Evolutionary conservation across 2,797 vertebrate genomes (phyloP).

Genomic region (Argyrosomus regius): DNA sequence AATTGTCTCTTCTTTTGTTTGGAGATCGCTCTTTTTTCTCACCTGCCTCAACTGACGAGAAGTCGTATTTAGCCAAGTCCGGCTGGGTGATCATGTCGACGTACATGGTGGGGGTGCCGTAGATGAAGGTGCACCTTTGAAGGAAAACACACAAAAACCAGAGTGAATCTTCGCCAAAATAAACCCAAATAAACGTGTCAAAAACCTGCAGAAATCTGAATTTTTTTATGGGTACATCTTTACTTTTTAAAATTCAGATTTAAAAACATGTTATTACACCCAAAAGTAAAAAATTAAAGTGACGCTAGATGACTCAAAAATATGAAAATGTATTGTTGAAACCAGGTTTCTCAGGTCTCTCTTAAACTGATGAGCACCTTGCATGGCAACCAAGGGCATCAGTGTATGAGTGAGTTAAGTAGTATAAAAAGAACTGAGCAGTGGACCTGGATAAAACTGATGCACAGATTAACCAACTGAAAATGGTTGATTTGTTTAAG

Average conservation of each 20-base stretch:
- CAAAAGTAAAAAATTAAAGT: too few species aligned
- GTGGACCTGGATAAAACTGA: too few species aligned
- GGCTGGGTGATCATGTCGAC: conserved; percentile 91
- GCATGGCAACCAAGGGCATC: too few species aligned
- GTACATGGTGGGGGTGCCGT: conserved; percentile 95
- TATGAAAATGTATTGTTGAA: background rate
- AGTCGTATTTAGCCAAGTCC: conserved; percentile 83
- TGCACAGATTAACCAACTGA: too few species aligned
- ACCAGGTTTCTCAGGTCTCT: background rate
- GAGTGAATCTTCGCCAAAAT: background rate
- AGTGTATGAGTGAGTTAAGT: too few species aligned
- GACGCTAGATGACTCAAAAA: background rate
- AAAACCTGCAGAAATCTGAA: background rate
- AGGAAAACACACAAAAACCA: background rate
- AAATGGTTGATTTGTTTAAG: too few species aligned
- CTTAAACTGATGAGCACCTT: too few species aligned
- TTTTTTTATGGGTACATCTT: too few species aligned
- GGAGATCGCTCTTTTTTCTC: conserved; percentile 52
- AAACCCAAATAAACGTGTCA: background rate
- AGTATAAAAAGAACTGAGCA: too few species aligned
- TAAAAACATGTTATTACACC: too few species aligned
- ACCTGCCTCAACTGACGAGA: conserved; percentile 89
- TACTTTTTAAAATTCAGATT: background rate
- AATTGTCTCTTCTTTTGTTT: background rate
- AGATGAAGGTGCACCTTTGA: conserved; percentile 86